These are phyloP conservation scores for Ochropleura leucogaster DNA, from an alignment of 2,888 invertebrate genomes.

Conservation along the genomic window DNA sequence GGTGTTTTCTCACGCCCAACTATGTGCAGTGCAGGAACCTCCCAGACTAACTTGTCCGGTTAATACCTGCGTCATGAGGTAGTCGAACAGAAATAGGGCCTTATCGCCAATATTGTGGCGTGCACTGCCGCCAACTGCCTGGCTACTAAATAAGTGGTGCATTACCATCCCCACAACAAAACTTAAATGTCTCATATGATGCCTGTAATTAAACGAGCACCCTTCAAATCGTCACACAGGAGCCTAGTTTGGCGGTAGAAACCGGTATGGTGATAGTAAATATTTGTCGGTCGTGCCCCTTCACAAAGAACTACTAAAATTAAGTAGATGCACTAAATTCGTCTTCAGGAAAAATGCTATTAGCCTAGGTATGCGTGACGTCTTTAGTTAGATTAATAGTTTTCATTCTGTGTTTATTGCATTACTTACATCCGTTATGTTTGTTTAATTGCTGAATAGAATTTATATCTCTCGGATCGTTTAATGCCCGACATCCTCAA, in stretches of 20 bases:
- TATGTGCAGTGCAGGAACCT: no score
- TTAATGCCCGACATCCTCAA: slow-evolving; percentile 42
- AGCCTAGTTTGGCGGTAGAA: neutral
- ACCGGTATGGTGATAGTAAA: neutral
- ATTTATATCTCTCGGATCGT: slow-evolving; percentile 42
- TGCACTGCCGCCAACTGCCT: neutral
- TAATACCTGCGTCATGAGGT: no score
- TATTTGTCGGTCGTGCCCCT: neutral
- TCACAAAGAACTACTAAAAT: neutral
- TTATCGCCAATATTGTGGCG: no score
- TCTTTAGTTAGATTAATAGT: slow-evolving; percentile 34
- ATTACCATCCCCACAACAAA: neutral
- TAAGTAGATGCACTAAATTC: neutral
- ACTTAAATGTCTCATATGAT: neutral
- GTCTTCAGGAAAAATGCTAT: slow-evolving; percentile 15
- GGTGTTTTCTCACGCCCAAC: no score
- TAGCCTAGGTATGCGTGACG: slow-evolving; percentile 18
- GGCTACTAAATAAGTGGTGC: neutral
- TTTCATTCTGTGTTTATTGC: slow-evolving; percentile 48
- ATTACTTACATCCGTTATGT: slow-evolving; percentile 56
- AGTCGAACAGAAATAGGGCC: no score
- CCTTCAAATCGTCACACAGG: neutral
- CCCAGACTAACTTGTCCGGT: no score
- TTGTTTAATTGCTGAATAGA: slow-evolving; percentile 53
- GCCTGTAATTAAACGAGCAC: neutral